phyloP scores from a whole-genome alignment of 1,140 invertebrate genomes.

The Matsumurasca onukii region DNA sequence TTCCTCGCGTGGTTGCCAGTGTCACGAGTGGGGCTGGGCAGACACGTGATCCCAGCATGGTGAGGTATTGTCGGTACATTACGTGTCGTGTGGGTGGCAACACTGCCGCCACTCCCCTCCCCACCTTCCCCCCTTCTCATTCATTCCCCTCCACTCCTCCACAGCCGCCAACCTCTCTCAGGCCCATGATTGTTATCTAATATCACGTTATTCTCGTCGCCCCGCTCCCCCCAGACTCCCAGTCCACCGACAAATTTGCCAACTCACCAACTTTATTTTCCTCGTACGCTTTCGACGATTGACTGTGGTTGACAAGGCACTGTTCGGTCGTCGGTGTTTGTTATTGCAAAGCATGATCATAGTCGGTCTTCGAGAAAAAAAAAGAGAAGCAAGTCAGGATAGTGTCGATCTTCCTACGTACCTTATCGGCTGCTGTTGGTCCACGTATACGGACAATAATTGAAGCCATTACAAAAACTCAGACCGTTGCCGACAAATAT shows the following conservation, averaged over 20 bases:
- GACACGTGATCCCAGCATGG: slow-evolving; percentile 8
- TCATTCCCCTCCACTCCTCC: neutral
- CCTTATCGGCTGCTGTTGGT: too few species aligned
- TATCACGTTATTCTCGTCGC: slow-evolving; percentile 15
- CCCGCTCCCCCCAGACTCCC: neutral
- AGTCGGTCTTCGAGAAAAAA: neutral
- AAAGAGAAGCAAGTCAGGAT: too few species aligned
- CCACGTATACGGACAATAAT: too few species aligned
- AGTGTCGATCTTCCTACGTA: too few species aligned
- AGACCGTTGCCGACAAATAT: too few species aligned
- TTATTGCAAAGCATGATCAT: neutral
- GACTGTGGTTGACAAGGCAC: neutral
- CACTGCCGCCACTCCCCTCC: neutral
- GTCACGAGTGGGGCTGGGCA: neutral
- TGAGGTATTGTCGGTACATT: slow-evolving; percentile 2
- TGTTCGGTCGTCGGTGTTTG: too few species aligned
- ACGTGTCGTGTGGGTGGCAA: slow-evolving; percentile 15
- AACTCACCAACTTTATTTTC: neutral
- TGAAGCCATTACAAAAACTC: too few species aligned
- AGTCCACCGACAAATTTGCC: neutral
- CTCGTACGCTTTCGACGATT: neutral
- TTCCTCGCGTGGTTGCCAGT: neutral
- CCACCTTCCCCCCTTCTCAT: neutral
- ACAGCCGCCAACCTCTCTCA: neutral
- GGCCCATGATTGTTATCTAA: slow-evolving; percentile 16